Evolutionary conservation across 2,797 vertebrate genomes (phyloP).

Genomic region (Sebastes kiyomatsui): DNA sequence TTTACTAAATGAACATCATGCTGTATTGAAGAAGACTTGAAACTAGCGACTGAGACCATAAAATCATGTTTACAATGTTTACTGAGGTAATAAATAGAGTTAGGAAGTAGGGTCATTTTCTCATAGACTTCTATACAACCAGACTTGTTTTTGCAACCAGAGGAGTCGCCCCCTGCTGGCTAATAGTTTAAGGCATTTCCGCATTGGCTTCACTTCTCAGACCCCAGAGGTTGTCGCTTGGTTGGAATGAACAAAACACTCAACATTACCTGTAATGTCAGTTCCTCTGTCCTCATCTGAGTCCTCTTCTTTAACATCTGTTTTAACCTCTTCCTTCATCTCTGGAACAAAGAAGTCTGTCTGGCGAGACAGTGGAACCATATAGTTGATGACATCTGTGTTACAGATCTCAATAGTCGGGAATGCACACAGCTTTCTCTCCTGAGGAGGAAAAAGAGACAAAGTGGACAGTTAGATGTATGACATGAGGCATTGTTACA

Average conservation of each 20-base stretch:
- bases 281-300: constrained; percentile 83
- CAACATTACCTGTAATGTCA: constrained; percentile 84
- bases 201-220: neutral
- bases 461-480: constrained; percentile 1
- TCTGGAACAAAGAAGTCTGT: constrained; percentile 96
- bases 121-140: neutral
- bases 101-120: neutral
- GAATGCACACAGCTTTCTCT: constrained; percentile 91
- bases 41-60: neutral
- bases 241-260: neutral
- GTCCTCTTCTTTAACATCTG: constrained; percentile 84
- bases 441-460: constrained; percentile 76
- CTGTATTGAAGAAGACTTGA: neutral
- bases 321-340: constrained; percentile 83
- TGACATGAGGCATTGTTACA: neutral
- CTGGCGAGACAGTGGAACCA: constrained; percentile 93
- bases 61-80: neutral
- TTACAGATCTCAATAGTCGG: constrained; percentile 92
- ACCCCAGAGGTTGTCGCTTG: neutral
- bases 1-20: no score
- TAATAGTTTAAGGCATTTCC: neutral
- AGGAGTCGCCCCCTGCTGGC: neutral
- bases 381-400: constrained; percentile 89
- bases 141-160: neutral
- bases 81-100: neutral